Evolutionary conservation across 2,113 vertebrate species (phyloP), one percentile per base, ranked within the genome.

Genomic region (Chloroceryle aenea): DNA sequence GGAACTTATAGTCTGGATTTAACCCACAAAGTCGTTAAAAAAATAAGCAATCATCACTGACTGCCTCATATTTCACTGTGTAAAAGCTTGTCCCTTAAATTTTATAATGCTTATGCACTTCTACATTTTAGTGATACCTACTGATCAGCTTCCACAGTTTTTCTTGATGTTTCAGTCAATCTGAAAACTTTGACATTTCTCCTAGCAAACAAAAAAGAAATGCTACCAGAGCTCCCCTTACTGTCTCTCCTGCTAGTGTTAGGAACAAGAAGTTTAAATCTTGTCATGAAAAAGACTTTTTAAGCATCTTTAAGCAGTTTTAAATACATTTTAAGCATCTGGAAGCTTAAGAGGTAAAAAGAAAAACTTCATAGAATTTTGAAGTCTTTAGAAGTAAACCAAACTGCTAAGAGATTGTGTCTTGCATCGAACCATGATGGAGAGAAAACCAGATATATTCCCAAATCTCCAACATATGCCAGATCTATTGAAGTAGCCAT

Each of bases 191-290:
- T 59, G 25, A 88, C 59, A 38, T 52, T 84, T 93, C 20, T 67
- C 50, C 53, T 68, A 75, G 81, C 32, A 82, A 72, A 90, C 22
- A 4, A 58, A 83, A 79, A 76, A 52, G 1, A 76, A 85, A 68
- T 89, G 50, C 7, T 93, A 36, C 69, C 52, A 82, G 87, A 96
- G 73, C 81, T 95, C 74, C 85, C 61, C 85, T 96, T 85, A 78
- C 86, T 66, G 72, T 85, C 26, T 86, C 30, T 79, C 13, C 16
- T 29, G 40, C 4, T 81, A 10, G 7, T 50, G 58, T 90, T 76
- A 80, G 48, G 43, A 84, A 68, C 4, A 73, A 90, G 17, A 83
- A 77, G 9, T 50, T 77, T 16, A 76, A 68, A 69, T 77, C 12
- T 68, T 86, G 21, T 14, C 56, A 45, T 52, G 7, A 94, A 92